A percentile compares a stretch with the other conserved stretches of the same genome.
These are phyloP conservation scores for Hippocampus zosterae DNA, from an alignment of 2,113 vertebrate species.

Conservation along the genomic window DNA sequence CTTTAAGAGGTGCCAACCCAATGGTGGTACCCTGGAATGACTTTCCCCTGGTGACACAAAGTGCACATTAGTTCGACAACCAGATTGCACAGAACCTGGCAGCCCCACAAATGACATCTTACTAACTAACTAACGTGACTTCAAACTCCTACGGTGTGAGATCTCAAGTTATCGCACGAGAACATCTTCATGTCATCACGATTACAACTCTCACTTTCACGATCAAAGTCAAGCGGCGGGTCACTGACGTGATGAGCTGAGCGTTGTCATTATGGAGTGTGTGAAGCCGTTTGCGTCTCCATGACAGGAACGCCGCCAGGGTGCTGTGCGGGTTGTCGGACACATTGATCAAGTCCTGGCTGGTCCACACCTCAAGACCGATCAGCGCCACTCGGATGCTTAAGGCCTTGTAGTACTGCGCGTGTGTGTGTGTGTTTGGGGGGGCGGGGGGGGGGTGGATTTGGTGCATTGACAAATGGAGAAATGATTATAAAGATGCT, in stretches of 20 bases:
- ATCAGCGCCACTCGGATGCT: slow-evolving; percentile 91
- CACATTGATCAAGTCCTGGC: slow-evolving; percentile 77
- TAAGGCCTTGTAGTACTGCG: slow-evolving; percentile 87
- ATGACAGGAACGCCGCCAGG: slow-evolving; percentile 86
- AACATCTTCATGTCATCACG: too few species aligned
- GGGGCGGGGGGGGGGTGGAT: not conserved
- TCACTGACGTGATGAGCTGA: slow-evolving; percentile 90
- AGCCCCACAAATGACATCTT: not conserved
- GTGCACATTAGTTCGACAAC: slow-evolving; percentile 28
- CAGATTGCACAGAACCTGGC: not conserved
- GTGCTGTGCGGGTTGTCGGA: slow-evolving; percentile 87
- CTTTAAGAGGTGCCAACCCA: slow-evolving; percentile 89
- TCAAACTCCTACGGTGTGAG: not conserved
- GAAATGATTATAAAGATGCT: not conserved
- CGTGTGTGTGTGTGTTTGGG: not conserved
- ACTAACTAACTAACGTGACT: not conserved
- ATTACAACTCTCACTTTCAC: not conserved
- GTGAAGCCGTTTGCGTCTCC: slow-evolving; percentile 84
- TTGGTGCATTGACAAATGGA: not conserved
- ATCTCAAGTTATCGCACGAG: not conserved
- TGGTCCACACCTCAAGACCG: slow-evolving; percentile 89
- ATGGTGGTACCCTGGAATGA: slow-evolving; percentile 91
- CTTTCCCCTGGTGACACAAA: slow-evolving; percentile 76
- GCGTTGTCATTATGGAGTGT: slow-evolving; percentile 88
- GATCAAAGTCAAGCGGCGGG: not conserved